Evolutionary conservation across 2,888 invertebrate genomes (phyloP).

Genomic region (Merodon equestris): DNA sequence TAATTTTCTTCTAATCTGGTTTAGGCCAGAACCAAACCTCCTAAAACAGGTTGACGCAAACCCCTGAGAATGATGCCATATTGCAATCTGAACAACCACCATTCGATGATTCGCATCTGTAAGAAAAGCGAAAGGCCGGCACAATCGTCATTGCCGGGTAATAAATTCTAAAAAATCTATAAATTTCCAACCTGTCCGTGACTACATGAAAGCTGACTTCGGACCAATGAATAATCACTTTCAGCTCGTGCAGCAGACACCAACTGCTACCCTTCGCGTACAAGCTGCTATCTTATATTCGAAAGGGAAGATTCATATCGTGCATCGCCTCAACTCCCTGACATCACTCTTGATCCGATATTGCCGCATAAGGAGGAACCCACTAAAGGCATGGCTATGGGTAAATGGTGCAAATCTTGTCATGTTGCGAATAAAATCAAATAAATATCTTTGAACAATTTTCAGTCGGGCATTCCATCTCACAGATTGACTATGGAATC

Average conservation of each 20-base stretch:
- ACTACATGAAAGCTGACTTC: conserved; percentile 13
- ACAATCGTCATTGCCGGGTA: conserved; percentile 2
- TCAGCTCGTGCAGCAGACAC: neutral
- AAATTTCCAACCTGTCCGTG: conserved; percentile 14
- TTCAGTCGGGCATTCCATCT: conserved; percentile 18
- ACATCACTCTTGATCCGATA: neutral
- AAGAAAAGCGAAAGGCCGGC: neutral
- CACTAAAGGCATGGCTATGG: conserved; percentile 26
- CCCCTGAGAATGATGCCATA: no score
- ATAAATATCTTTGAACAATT: conserved; percentile 1
- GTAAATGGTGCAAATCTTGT: conserved; percentile 20
- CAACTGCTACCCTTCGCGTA: conserved; percentile 12
- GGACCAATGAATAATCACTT: conserved; percentile 31
- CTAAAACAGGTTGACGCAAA: no score
- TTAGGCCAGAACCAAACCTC: no score
- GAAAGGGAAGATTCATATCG: conserved; percentile 7
- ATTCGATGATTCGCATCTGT: neutral
- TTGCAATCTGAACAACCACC: no score
- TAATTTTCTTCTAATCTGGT: no score
- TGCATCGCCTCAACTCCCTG: neutral
- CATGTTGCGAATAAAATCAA: neutral
- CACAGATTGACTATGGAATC: no score
- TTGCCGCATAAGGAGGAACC: conserved; percentile 20
- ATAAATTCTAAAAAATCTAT: conserved; percentile 11
- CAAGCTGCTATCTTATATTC: conserved; percentile 6